A percentile compares a stretch with the other conserved stretches of the same genome.
phyloP scores from a whole-genome alignment of 2,113 vertebrate genomes.

The Daboia siamensis region DNA sequence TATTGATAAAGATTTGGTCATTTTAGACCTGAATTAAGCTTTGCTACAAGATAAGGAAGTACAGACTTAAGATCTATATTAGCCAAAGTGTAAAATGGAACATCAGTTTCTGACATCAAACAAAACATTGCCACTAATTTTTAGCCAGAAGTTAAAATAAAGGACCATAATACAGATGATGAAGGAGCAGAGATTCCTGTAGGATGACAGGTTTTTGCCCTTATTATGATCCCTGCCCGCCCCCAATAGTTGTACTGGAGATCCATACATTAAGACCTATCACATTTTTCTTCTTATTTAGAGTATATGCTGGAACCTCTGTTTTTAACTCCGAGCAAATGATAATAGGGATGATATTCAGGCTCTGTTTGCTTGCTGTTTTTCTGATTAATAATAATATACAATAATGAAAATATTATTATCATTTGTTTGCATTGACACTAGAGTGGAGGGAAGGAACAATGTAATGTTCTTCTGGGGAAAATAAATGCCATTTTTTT shows the following conservation, averaged over 20 bases:
- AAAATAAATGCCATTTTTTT: neutral
- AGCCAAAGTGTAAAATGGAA: neutral
- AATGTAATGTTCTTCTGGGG: neutral
- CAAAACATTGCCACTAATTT: slow-evolving; percentile 15
- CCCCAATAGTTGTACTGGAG: neutral
- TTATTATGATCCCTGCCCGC: neutral
- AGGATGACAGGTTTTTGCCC: neutral
- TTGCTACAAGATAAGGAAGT: neutral
- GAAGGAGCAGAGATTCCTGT: neutral
- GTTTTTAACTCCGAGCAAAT: neutral
- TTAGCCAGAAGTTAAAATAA: neutral
- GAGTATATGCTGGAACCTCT: neutral
- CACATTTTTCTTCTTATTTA: neutral
- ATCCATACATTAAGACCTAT: neutral
- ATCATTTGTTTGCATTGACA: neutral
- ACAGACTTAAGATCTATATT: neutral
- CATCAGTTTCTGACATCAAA: neutral
- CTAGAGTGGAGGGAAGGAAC: neutral
- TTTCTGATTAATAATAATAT: neutral
- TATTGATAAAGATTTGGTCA: slow-evolving; percentile 5
- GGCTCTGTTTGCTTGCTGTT: neutral
- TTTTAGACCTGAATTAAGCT: neutral
- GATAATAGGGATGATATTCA: neutral
- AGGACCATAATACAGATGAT: neutral
- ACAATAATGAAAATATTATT: neutral